These are phyloP conservation scores for Dromaius novaehollandiae DNA, from an alignment of 2,113 vertebrate genomes.

Conservation along the genomic window DNA sequence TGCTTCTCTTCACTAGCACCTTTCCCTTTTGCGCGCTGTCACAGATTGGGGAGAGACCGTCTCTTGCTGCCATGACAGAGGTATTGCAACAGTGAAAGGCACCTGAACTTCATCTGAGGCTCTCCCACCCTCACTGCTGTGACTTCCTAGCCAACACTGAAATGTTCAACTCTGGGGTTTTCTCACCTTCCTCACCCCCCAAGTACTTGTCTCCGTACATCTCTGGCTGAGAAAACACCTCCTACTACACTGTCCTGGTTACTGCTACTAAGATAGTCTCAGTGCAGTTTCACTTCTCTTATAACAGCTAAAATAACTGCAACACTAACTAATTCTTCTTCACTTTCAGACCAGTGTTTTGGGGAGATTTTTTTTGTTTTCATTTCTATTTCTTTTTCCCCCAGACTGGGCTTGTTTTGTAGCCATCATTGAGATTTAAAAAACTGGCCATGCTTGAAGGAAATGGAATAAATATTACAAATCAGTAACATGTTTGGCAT, in stretches of 20 bases:
- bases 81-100: fast-evolving
- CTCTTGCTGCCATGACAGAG: background rate
- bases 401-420: background rate
- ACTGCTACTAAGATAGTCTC: background rate
- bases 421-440: background rate
- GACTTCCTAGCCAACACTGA: background rate
- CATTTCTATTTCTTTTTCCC: background rate
- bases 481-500: background rate
- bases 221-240: background rate
- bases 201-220: background rate
- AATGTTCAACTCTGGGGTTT: background rate
- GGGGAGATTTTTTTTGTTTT: background rate
- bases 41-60: fast-evolving
- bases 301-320: background rate
- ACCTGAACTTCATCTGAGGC: background rate
- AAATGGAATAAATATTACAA: background rate
- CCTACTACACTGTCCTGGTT: background rate
- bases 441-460: background rate
- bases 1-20: background rate
- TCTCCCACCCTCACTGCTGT: fast-evolving
- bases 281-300: background rate
- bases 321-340: background rate
- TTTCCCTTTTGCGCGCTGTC: background rate
- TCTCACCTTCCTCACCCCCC: background rate
- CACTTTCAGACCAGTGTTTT: background rate